Percentiles rank a stretch among this genome's conserved stretches.
phyloP scores from a whole-genome alignment of 1,140 invertebrate species.

The Zaprionus camerounensis region DNA sequence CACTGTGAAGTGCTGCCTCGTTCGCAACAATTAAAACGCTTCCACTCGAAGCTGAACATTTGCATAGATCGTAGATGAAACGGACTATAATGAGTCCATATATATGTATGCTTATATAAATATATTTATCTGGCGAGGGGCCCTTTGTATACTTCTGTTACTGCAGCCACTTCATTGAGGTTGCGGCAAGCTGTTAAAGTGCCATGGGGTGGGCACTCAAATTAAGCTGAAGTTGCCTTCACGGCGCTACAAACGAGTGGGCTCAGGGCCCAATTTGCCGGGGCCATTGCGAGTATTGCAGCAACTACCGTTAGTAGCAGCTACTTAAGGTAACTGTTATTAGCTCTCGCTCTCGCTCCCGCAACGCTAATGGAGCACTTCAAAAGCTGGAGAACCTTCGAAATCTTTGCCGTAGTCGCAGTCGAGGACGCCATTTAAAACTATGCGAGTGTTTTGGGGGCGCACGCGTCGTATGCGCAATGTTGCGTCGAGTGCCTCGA shows the following conservation, averaged over 20 bases:
- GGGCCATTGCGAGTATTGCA: constrained; percentile 4
- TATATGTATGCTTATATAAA: constrained; percentile 3
- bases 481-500: constrained; percentile 32
- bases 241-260: neutral
- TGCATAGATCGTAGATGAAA: neutral
- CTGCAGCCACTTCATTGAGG: neutral
- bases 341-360: constrained; percentile 9
- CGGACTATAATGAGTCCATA: neutral
- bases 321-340: constrained; percentile 39
- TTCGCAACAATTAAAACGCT: too few species aligned
- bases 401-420: neutral
- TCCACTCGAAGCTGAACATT: neutral
- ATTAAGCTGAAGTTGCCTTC: neutral
- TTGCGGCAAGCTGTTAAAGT: constrained; percentile 1
- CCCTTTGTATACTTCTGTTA: neutral
- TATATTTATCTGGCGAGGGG: neutral
- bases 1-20: too few species aligned
- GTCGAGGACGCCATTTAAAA: constrained; percentile 33
- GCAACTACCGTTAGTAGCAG: constrained; percentile 22
- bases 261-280: constrained; percentile 16
- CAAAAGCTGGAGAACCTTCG: constrained; percentile 5
- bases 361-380: constrained; percentile 33
- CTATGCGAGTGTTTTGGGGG: constrained; percentile 29
- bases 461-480: constrained; percentile 48
- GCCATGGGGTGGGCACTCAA: neutral